phyloP scores from a whole-genome alignment of 1,140 invertebrate genomes.

The Zophobas atratus region DNA sequence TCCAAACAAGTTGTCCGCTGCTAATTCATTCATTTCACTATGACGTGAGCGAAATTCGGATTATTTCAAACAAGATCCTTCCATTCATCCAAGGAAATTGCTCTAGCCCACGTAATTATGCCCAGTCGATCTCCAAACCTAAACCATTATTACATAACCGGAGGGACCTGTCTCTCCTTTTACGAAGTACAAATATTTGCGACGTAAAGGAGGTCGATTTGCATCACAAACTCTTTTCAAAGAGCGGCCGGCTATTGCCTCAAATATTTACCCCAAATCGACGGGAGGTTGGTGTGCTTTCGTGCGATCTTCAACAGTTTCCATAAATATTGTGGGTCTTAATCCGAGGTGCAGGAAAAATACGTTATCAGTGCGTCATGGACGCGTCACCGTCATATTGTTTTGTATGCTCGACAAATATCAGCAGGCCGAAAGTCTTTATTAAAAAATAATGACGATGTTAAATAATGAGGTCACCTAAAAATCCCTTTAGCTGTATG shows the following conservation, averaged over 20 bases:
- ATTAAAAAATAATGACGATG: too few species aligned
- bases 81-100: slow-evolving; percentile 13
- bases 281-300: not conserved
- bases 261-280: slow-evolving; percentile 22
- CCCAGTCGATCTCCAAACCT: not conserved
- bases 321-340: slow-evolving; percentile 2
- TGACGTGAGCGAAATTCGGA: slow-evolving; percentile 9
- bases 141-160: slow-evolving; percentile 5
- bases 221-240: slow-evolving; percentile 13
- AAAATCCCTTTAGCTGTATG: too few species aligned
- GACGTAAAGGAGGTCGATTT: slow-evolving; percentile 23
- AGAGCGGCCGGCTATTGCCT: not conserved
- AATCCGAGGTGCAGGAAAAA: not conserved
- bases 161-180: slow-evolving; percentile 14
- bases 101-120: not conserved
- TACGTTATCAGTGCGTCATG: slow-evolving; percentile 10
- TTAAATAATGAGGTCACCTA: too few species aligned
- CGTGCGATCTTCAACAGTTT: not conserved
- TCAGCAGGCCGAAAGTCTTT: not conserved
- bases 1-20: not conserved
- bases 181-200: slow-evolving; percentile 17
- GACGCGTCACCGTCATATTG: not conserved
- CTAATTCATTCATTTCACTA: not conserved
- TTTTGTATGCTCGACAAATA: slow-evolving; percentile 4
- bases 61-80: not conserved